phyloP scores from a whole-genome alignment of 2,888 invertebrate genomes.

The Andricus quercusramuli region DNA sequence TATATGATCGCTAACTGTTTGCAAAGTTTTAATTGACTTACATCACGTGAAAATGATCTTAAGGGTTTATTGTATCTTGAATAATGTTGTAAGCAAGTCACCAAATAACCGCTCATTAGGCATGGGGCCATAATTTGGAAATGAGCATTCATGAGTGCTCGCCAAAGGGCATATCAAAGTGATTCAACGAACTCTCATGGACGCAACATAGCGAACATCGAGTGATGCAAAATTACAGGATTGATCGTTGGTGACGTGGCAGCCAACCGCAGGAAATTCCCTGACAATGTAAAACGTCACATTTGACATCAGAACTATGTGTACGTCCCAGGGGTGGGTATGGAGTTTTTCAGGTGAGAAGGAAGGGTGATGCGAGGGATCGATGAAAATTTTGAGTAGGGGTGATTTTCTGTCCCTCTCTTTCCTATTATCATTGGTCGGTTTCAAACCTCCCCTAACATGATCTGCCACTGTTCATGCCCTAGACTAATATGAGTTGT shows the following conservation, averaged over 20 bases:
- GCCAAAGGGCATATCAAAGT: conserved; percentile 13
- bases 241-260: conserved; percentile 24
- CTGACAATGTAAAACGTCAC: conserved; percentile 23
- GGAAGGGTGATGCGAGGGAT: background rate
- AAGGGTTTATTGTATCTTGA: background rate
- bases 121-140: background rate
- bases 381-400: background rate
- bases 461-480: conserved; percentile 12
- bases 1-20: no score
- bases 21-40: no score
- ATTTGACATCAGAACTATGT: background rate
- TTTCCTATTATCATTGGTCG: background rate
- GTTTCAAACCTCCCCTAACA: conserved; percentile 13
- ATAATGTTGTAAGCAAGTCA: background rate
- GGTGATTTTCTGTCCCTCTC: background rate
- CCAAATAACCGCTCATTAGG: background rate
- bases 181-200: background rate
- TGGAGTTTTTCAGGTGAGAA: background rate
- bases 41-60: no score
- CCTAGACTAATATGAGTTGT: conserved; percentile 25
- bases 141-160: background rate
- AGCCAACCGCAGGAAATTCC: conserved; percentile 16
- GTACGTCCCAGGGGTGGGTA: background rate
- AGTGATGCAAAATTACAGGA: conserved; percentile 22
- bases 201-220: conserved; percentile 4